A percentile compares a stretch with the other conserved stretches of the same genome.
These are phyloP conservation scores for Acholoe squamosa DNA, from an alignment of 2,888 invertebrate genomes.

Conservation along the genomic window DNA sequence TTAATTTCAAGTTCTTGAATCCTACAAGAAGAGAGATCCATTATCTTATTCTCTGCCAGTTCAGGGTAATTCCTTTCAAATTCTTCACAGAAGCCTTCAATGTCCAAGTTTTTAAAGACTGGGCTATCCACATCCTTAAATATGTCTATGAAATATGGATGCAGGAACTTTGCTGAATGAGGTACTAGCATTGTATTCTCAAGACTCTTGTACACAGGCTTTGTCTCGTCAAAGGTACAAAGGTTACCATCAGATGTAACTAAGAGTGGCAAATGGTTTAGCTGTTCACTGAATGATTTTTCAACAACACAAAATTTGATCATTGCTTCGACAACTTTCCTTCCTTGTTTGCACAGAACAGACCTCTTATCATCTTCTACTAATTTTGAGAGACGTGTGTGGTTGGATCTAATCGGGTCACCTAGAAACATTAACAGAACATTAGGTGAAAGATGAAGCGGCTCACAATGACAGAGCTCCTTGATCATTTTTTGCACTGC, in stretches of 20 bases:
- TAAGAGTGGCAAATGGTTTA: neutral
- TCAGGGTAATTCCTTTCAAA: neutral
- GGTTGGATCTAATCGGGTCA: too few relatives aligned
- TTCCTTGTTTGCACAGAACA: neutral
- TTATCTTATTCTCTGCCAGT: neutral
- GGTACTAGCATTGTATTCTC: neutral
- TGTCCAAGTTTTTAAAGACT: neutral
- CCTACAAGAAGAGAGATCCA: neutral
- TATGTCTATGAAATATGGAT: neutral
- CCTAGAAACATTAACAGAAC: neutral
- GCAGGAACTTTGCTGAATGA: neutral
- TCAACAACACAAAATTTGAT: neutral
- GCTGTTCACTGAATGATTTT: neutral
- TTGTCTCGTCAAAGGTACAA: neutral
- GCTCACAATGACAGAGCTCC: neutral
- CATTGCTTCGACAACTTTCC: neutral
- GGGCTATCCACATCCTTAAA: neutral
- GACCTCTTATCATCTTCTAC: neutral
- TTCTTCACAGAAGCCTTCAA: neutral
- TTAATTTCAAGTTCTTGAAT: neutral
- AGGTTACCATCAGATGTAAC: neutral
- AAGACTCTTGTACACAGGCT: neutral
- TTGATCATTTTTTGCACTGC: neutral
- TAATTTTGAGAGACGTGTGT: neutral
- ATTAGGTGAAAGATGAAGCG: neutral